These are phyloP conservation scores for Drosophila buzzatii DNA, from an alignment of 2,888 invertebrate species.

Conservation along the genomic window DNA sequence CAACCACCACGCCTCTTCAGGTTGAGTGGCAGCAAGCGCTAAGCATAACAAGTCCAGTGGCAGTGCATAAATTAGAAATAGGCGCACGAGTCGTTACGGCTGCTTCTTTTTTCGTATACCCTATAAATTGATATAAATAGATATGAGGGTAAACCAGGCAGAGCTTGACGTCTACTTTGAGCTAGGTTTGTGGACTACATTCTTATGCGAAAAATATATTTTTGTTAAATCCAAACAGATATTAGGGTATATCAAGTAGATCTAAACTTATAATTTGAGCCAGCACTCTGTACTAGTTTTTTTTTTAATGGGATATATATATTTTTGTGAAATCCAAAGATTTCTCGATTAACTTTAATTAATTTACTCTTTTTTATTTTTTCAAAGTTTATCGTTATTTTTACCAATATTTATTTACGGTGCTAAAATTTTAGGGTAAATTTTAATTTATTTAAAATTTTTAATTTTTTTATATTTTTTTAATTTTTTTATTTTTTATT, in stretches of 20 bases:
- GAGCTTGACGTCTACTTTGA: not conserved
- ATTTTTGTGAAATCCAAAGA: too few species aligned
- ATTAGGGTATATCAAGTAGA: too few species aligned
- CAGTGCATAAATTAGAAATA: slow-evolving; percentile 76
- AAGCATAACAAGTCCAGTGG: slow-evolving; percentile 72
- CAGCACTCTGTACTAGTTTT: too few species aligned
- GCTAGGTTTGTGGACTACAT: not conserved
- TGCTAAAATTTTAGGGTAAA: too few species aligned
- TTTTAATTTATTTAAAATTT: too few species aligned
- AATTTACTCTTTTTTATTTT: not conserved
- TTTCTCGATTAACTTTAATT: too few species aligned
- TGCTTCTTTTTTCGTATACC: slow-evolving; percentile 19
- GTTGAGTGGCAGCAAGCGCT: slow-evolving; percentile 49
- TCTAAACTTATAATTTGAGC: too few species aligned
- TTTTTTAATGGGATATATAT: too few species aligned
- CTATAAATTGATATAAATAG: not conserved
- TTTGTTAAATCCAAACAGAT: not conserved
- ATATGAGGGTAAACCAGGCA: not conserved
- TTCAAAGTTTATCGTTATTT: not conserved
- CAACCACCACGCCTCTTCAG: slow-evolving; percentile 2
- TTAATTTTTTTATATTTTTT: too few species aligned
- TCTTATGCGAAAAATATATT: not conserved
- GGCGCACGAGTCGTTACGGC: slow-evolving; percentile 41
- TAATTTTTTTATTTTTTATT: too few species aligned
- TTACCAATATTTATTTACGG: too few species aligned